A percentile compares a stretch with the other conserved stretches of the same genome.
These are phyloP conservation scores for Acronicta alni DNA, from an alignment of 2,888 invertebrate species.

Conservation along the genomic window DNA sequence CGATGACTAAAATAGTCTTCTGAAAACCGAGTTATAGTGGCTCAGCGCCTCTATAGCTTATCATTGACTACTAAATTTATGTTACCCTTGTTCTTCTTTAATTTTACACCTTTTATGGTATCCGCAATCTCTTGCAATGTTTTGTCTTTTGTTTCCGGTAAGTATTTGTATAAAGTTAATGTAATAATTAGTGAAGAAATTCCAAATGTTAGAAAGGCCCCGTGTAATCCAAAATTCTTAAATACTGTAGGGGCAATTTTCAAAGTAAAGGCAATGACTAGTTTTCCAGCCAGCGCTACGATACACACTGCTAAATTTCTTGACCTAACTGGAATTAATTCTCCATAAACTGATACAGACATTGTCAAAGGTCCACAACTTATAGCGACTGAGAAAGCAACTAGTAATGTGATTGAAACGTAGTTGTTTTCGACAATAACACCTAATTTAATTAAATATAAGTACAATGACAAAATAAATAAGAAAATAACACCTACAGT, in stretches of 20 bases:
- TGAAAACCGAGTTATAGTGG: too few species aligned
- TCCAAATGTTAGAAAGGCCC: conserved; percentile 60
- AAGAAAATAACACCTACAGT: conserved; percentile 53
- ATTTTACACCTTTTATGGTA: conserved; percentile 31
- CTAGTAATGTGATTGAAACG: conserved; percentile 53
- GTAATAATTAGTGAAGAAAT: conserved; percentile 38
- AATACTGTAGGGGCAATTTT: conserved; percentile 63
- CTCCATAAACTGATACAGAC: conserved; percentile 55
- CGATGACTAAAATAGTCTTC: too few species aligned
- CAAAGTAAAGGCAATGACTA: conserved; percentile 28
- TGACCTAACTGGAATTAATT: conserved; percentile 61
- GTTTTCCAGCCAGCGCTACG: conserved; percentile 24
- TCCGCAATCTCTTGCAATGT: conserved; percentile 66
- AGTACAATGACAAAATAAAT: conserved; percentile 56
- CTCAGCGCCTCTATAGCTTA: neutral
- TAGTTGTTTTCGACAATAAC: conserved; percentile 56
- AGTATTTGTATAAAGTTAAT: conserved; percentile 57
- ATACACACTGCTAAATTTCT: conserved; percentile 55
- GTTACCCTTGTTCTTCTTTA: neutral
- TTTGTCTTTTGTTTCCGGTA: conserved; percentile 72
- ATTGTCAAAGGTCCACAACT: conserved; percentile 64
- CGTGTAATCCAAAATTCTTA: conserved; percentile 55
- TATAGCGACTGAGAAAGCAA: conserved; percentile 58
- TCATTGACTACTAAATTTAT: conserved; percentile 12
- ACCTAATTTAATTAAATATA: conserved; percentile 53